These are phyloP conservation scores for Leptodactylus fuscus DNA, from an alignment of 2,113 vertebrate species.

Conservation along the genomic window DNA sequence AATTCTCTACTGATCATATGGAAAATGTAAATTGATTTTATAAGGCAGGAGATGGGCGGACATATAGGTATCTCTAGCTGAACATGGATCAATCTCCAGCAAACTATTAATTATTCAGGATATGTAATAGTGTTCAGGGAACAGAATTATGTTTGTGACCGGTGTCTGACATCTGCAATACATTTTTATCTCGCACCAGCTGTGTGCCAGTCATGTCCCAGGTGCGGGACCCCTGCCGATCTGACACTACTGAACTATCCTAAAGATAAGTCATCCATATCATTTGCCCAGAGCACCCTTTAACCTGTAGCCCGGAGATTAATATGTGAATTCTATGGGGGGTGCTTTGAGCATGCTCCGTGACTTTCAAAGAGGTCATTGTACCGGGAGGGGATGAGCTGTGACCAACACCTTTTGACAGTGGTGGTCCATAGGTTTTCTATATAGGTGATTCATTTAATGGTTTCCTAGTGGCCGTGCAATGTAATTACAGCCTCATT, in stretches of 20 bases:
- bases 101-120: conserved; percentile 19
- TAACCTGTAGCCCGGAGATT: too few species aligned
- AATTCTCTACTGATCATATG: neutral
- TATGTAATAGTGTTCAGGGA: neutral
- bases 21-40: neutral
- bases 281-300: neutral
- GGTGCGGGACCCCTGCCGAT: too few species aligned
- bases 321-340: too few species aligned
- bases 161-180: neutral
- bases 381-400: too few species aligned
- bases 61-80: neutral
- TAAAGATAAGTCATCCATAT: neutral
- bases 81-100: neutral
- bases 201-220: neutral
- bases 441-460: too few species aligned
- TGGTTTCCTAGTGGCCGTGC: too few species aligned
- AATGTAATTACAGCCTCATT: too few species aligned
- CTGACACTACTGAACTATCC: too few species aligned
- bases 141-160: neutral
- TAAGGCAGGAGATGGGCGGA: neutral
- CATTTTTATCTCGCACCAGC: neutral
- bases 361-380: too few species aligned
- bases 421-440: too few species aligned
- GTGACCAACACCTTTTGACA: too few species aligned
- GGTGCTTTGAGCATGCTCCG: too few species aligned